These are phyloP conservation scores for Lepidostoma basale DNA, from an alignment of 1,140 invertebrate species.

Conservation along the genomic window DNA sequence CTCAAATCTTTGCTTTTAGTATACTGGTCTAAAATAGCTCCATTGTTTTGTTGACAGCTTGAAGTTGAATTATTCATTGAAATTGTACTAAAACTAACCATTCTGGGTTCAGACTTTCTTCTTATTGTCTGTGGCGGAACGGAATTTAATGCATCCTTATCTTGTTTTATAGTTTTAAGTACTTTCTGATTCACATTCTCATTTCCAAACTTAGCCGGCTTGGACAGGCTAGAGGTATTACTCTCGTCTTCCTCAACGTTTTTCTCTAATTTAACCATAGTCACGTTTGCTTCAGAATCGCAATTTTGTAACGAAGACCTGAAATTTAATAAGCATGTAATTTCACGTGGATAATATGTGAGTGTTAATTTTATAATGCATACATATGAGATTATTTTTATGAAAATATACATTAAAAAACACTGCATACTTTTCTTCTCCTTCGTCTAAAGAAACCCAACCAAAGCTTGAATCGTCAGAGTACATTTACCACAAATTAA, in stretches of 20 bases:
- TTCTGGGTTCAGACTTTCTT: no score
- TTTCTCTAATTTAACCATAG: slow-evolving; percentile 2
- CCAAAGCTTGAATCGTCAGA: slow-evolving; percentile 28
- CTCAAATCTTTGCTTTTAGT: slow-evolving; percentile 2
- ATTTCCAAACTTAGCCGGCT: background rate
- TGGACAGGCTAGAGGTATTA: background rate
- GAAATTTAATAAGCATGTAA: background rate
- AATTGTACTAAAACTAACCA: no score
- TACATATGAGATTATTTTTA: background rate
- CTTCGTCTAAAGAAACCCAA: slow-evolving; percentile 30
- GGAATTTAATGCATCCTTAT: no score
- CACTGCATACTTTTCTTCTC: slow-evolving; percentile 17
- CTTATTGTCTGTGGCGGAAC: no score
- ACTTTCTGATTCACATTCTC: no score
- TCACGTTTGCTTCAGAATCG: background rate
- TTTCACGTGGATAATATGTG: no score
- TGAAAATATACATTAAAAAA: background rate
- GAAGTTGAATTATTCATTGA: background rate
- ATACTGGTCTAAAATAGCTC: slow-evolving; percentile 12
- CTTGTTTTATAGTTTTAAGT: no score
- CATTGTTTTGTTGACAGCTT: background rate
- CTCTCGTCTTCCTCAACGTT: background rate
- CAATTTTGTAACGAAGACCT: no score
- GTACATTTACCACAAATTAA: no score
- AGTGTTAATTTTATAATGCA: no score